A percentile compares a stretch with the other conserved stretches of the same genome.
Conservation (phyloP, 2,113 vertebrate genomes). For the Melospiza melodia region DNA sequence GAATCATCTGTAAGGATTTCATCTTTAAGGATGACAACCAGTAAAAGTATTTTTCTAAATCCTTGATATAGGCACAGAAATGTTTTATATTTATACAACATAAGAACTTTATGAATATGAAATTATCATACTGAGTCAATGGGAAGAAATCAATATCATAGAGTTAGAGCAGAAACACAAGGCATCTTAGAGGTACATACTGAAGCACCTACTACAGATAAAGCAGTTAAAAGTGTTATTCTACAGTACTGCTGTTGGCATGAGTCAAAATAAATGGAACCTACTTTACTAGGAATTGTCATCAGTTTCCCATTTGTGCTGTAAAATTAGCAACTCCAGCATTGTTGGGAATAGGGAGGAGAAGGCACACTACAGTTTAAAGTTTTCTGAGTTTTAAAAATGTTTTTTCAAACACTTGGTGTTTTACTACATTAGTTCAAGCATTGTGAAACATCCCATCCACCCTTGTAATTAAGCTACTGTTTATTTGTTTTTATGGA, state of each 20-base stretch:
- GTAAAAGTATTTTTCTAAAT: neutral
- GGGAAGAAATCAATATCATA: neutral
- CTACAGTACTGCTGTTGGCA: neutral
- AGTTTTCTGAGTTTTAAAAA: constrained; percentile 59
- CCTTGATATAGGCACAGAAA: neutral
- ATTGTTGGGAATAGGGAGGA: constrained; percentile 50
- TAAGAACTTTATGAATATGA: neutral
- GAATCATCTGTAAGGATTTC: neutral
- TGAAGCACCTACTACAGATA: neutral
- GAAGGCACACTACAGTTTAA: constrained; percentile 43
- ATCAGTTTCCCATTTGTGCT: constrained; percentile 55
- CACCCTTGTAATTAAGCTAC: constrained; percentile 66
- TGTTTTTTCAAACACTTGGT: constrained; percentile 59
- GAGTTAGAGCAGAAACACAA: neutral
- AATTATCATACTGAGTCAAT: neutral
- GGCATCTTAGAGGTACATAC: neutral
- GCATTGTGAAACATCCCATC: constrained; percentile 59
- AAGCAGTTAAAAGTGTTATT: neutral
- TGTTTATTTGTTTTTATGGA: constrained; percentile 66
- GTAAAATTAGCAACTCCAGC: constrained; percentile 59
- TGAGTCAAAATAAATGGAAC: constrained; percentile 17
- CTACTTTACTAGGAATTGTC: constrained; percentile 12
- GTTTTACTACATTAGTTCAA: constrained; percentile 57
- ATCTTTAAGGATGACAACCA: neutral
- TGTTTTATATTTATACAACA: neutral